These are phyloP conservation scores for Unio delphinus DNA, from an alignment of 2,888 invertebrate genomes.

Conservation along the genomic window DNA sequence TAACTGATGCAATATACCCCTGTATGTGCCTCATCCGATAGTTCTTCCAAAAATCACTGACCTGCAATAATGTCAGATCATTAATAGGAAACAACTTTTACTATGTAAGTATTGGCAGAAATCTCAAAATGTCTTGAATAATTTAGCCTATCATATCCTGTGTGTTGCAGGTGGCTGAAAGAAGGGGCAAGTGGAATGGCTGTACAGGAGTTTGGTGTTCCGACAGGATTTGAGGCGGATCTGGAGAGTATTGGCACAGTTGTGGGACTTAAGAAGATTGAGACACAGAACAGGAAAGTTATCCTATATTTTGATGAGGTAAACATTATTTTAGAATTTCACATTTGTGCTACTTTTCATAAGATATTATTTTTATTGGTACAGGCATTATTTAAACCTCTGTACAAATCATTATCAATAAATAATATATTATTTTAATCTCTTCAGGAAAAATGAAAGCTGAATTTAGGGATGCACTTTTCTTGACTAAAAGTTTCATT, in stretches of 20 bases:
- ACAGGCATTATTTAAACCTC: not conserved
- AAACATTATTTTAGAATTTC: constrained; percentile 1
- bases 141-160: no score
- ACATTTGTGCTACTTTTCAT: not conserved
- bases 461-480: no score
- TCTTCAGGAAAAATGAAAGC: no score
- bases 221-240: constrained; percentile 66
- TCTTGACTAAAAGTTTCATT: no score
- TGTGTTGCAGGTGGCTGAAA: constrained; percentile 46
- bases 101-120: not conserved
- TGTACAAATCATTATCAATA: not conserved
- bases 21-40: no score
- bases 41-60: not conserved
- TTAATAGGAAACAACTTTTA: not conserved
- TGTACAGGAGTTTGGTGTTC: constrained; percentile 69
- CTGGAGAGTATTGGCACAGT: constrained; percentile 50
- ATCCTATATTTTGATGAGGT: constrained; percentile 73
- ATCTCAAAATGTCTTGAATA: not conserved
- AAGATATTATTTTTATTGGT: not conserved
- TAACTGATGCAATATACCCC: no score
- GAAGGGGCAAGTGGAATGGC: constrained; percentile 68
- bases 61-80: not conserved
- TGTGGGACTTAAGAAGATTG: constrained; percentile 67
- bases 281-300: constrained; percentile 69
- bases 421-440: not conserved